Evolutionary conservation across 2,797 vertebrate species (phyloP), one percentile per base, ranked within the genome.

Genomic region (Phataginus tricuspis): DNA sequence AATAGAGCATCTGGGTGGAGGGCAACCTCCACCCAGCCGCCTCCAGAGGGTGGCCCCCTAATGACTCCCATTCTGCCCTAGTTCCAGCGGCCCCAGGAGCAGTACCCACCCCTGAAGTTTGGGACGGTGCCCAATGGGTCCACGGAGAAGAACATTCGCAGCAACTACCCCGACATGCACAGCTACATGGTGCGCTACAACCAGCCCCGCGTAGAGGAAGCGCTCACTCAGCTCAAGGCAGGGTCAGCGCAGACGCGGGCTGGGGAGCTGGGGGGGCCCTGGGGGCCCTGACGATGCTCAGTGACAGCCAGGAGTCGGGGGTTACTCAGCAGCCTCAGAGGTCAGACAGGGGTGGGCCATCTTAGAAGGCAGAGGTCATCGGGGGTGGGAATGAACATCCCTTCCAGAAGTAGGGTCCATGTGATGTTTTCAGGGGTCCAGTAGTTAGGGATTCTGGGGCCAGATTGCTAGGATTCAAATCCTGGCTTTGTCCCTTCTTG

Each of bases 31-130:
- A 68, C 51, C n/a, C 42, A 34, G n/a, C 59, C 49, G 61, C 16
- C 75, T 64, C 63, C 49, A 3, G 10, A 45, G 59, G 39, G n/a
- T 45, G 45, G 83, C 90, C 84, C 96, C 93, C 55, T 85, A 63
- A 63, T 75, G 25, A 92, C 96, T 96, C 96, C 68, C 94, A 51
- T 77, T 75, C 72, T 61, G 68, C 90, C 94, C 96, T 98, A 99
- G 99, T 99, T 99, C 98, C 99, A 99, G 99, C 99, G 99, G 98
- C 99, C 99, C n/a, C 99, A 99, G 97, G 99, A 99, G 98, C 99
- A 99, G 97, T 99, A 99, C 96, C 99, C 99, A 0, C 99, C 99
- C 80, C 98, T 99, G 91, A 99, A 99, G 98, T 99, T 99, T 97
- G 99, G 99, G 91, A 99, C 99, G 0, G 99, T 99, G 97, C 99